Base-by-base conservation (phyloP, 2,888 invertebrate genomes). In the Ypsolopha scabrella region DNA sequence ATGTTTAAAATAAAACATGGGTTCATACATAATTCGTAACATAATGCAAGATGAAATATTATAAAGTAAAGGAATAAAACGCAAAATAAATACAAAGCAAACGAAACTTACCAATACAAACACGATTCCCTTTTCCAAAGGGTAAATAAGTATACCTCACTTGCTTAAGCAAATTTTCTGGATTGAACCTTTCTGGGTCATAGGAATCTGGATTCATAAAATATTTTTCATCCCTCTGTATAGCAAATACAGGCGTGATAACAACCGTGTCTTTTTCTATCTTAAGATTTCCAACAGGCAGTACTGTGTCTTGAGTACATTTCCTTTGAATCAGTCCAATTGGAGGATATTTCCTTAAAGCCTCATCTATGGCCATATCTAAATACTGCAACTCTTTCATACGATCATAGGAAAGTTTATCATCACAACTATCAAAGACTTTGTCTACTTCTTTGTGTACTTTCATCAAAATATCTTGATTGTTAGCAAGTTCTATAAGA, bases 51-150 rank as follows among this genome's bases (percentile, higher is more conserved):
- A n/a, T n/a, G n/a, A n/a, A n/a, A n/a, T n/a, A n/a, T n/a, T n/a
- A n/a, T n/a, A n/a, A n/a, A n/a, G n/a, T 11, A 36, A 7, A 13
- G 7, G 43, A 13, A 48, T 10, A 37, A 50, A 33, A 34, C 13
- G n/a, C 38, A 8, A 38, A n/a, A n/a, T n/a, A n/a, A n/a, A n/a
- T n/a, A n/a, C n/a, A n/a, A n/a, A n/a, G n/a, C n/a, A n/a, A n/a
- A n/a, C n/a, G n/a, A 13, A 24, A 54, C 74, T 73, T 63, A 87
- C 88, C 88, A 48, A 88, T 71, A 58, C 88, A 88, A 57, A 75
- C 74, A 36, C 88, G 69, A 45, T 85, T 82, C 43, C 88, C 88
- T 60, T 80, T 86, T 9, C 87, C 87, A 64, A 88, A 88, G 7
- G 87, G 82, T 53, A 87, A 58, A 60, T 72, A 87, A 14, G 70